Evolutionary conservation across 1,140 invertebrate species (phyloP).

Genomic region (Steinernema khuongi): DNA sequence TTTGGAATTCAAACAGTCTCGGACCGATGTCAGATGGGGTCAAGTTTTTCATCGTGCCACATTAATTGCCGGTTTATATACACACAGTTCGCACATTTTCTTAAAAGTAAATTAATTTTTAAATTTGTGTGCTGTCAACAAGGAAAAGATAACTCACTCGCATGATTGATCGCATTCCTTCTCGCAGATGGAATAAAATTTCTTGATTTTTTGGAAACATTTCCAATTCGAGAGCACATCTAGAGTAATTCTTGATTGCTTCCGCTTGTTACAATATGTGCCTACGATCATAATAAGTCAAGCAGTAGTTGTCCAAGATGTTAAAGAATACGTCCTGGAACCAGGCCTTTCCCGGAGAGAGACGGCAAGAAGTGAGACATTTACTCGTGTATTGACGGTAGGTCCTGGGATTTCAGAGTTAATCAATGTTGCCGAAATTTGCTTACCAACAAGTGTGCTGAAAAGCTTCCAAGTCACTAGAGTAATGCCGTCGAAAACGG

Average conservation of each 20-base stretch:
- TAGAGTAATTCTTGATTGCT: not conserved
- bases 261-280: not conserved
- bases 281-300: not conserved
- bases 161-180: not conserved
- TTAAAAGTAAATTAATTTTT: too few relatives aligned
- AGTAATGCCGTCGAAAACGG: not conserved
- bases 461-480: slow-evolving; percentile 1
- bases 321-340: slow-evolving; percentile 10
- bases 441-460: slow-evolving; percentile 8
- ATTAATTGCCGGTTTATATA: too few relatives aligned
- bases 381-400: not conserved
- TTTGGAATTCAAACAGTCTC: too few relatives aligned
- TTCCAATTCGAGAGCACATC: not conserved
- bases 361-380: not conserved
- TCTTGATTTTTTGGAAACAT: slow-evolving; percentile 5
- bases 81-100: too few relatives aligned
- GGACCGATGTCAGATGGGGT: too few relatives aligned
- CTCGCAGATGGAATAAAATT: not conserved
- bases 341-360: not conserved
- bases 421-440: not conserved
- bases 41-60: too few relatives aligned
- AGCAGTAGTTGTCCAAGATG: not conserved
- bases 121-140: not conserved
- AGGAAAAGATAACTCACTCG: not conserved
- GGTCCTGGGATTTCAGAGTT: not conserved